Percentiles rank a stretch among this genome's conserved stretches.
Evolutionary conservation across 2,888 invertebrate genomes (phyloP).

Genomic region (Melitaea athalia): DNA sequence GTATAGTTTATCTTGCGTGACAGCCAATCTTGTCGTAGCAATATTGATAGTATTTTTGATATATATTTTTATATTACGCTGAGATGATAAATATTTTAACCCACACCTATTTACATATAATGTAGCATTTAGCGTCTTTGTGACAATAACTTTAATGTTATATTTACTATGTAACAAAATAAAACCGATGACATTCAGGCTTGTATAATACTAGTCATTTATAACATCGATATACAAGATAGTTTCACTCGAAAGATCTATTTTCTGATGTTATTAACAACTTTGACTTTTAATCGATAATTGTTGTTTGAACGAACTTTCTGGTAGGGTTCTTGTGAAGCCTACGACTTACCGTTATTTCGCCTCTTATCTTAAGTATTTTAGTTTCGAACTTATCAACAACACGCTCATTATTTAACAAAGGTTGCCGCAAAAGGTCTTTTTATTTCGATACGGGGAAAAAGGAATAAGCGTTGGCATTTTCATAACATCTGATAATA

Average conservation of each 20-base stretch:
- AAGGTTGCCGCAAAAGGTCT: constrained; percentile 31
- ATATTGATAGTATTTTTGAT: too few relatives aligned
- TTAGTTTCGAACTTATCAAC: constrained; percentile 45
- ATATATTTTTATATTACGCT: background rate
- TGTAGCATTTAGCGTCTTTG: background rate
- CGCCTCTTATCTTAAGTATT: constrained; percentile 54
- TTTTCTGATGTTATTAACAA: constrained; percentile 27
- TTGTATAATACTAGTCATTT: background rate
- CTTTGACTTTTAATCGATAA: constrained; percentile 24
- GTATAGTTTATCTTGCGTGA: too few relatives aligned
- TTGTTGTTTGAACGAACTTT: constrained; percentile 47
- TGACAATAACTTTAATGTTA: background rate
- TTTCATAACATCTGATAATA: constrained; percentile 21
- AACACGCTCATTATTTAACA: constrained; percentile 40
- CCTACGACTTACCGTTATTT: constrained; percentile 50
- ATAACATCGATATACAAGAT: constrained; percentile 12
- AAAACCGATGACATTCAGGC: background rate
- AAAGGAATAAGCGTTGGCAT: constrained; percentile 21
- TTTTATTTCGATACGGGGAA: constrained; percentile 28
- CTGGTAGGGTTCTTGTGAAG: constrained; percentile 40
- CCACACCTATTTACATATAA: too few relatives aligned
- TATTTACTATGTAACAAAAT: background rate
- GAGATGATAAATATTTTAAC: background rate
- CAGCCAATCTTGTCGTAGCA: too few relatives aligned
- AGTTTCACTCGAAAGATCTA: constrained; percentile 20